Evolutionary conservation across 2,113 vertebrate species (phyloP), one percentile per base, ranked within the genome.

Genomic region (Cnemophilus loriae): DNA sequence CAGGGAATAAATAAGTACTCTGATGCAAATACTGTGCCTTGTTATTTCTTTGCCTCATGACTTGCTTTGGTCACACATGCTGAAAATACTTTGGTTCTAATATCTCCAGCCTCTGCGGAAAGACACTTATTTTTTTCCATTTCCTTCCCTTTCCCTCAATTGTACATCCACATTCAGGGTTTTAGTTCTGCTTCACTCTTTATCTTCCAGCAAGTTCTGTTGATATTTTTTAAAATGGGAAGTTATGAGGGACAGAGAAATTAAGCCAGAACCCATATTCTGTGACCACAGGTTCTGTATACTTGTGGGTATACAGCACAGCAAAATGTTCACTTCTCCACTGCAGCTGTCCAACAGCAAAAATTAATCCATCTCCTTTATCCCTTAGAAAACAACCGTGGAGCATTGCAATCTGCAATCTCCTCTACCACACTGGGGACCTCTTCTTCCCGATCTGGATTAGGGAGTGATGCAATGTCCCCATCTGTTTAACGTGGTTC

Each of bases 101-200:
- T 64, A 81, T 41, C 56, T 68, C 57, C 75, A 33, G 50, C 37
- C 82, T n/a, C 70, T 33, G 52, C 59, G 76, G 52, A 94, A 81
- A 95, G 64, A 47, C 17, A 73, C 11, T 83, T 68, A 17, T 28
- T 96, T 82, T 96, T 93, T 97, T 94, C 74, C 23, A 93, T 93
- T 96, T 94, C 88, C 63, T 96, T 96, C 65, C 67, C 23, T 83
- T 87, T 80, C 57, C 21, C 50, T 85, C 87, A 75, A 33, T 13
- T 84, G 44, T 60, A 64, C 73, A 83, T 69, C 73, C 68, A 64
- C 87, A 80, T 84, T 73, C 84, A 55, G 23, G 50, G 68, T 76
- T 94, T 94, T 19, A 13, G 47, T 94, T 84, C 73, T 78, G 14
- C 32, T 83, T 95, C 61, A 46, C 67, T 70, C 68, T 71, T 90